Evolutionary conservation across 2,113 vertebrate species (phyloP).

Genomic region (Corythaixoides concolor): DNA sequence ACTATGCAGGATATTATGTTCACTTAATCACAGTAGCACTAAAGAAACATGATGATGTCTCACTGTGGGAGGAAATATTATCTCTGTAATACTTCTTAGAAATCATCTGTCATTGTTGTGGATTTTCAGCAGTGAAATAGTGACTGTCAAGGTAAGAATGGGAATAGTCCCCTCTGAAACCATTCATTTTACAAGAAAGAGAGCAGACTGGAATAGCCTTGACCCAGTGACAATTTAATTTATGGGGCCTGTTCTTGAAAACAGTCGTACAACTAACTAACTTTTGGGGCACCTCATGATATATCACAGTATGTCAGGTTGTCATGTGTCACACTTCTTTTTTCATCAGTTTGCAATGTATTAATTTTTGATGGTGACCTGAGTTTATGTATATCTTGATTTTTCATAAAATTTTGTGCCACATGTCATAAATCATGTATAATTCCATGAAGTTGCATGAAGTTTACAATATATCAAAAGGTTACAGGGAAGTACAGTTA

Average conservation of each 20-base stretch:
- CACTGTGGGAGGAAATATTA: not conserved
- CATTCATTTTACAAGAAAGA: not conserved
- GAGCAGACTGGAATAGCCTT: not conserved
- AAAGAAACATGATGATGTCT: conserved; percentile 27
- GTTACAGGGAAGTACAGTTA: not conserved
- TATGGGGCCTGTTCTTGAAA: not conserved
- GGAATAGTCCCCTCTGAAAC: not conserved
- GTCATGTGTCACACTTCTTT: not conserved
- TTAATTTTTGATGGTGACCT: not conserved
- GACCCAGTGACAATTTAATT: not conserved
- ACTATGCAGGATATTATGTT: conserved; percentile 24
- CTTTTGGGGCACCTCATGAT: not conserved
- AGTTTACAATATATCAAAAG: not conserved
- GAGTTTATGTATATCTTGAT: not conserved
- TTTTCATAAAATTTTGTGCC: not conserved
- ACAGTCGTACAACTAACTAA: not conserved
- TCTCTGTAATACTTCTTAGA: conserved; percentile 3
- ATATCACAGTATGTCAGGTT: not conserved
- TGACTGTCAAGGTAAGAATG: not conserved
- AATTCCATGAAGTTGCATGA: not conserved
- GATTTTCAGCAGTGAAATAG: not conserved
- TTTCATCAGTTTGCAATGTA: not conserved
- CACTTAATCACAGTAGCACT: conserved; percentile 20
- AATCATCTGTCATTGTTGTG: not conserved
- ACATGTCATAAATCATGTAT: not conserved